Evolutionary conservation across 2,797 vertebrate genomes (phyloP), one percentile per base, ranked within the genome.

Genomic region (Orestias chungarensis): DNA sequence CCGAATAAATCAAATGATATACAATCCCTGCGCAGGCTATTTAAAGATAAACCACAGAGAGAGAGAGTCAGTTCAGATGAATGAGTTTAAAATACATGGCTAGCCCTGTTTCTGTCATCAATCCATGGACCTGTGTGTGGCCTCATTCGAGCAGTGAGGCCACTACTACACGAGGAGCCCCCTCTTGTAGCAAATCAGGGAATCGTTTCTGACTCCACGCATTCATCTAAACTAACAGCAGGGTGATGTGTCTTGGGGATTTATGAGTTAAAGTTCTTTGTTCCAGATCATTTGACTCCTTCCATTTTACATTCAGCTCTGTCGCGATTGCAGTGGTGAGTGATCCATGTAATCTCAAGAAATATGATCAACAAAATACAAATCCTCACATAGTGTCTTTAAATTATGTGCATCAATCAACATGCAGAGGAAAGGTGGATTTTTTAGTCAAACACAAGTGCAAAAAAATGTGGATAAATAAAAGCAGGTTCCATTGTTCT

Each of bases 281-380:
- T 90, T 93, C 89, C 89, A 82, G 71, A 92, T 91, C 86, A 91
- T 92, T 91, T 93, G 88, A 87, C 88, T 90, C 81, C 76, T 76
- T 78, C 84, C 77, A 72, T 82, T 86, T 86, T 86, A 80, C 78
- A 83, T 80, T 88, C 69, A 54, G 84, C 76, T 75, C 84, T 74
- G 85, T 87, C 85, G 85, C 79, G 79, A 80, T 71, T 64, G 78
- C 79, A 86, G 73, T 69, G 69, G 76, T 82, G 88, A 87, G 80
- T 77, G 87, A 91, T 91, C 87, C 78, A 81, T 92, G 90, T 88
- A 86, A 90, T 89, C 82, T 88, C 82, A 84, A 88, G 89, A 91
- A 84, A 87, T 88, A 84, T 85, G 87, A 93, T 91, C 86, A 88
- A 84, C 77, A 87, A 82, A 82, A 88, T 81, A 87, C 5, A 87